Base-by-base conservation (phyloP, 2,888 invertebrate genomes). In the Steinernema scapterisci region DNA sequence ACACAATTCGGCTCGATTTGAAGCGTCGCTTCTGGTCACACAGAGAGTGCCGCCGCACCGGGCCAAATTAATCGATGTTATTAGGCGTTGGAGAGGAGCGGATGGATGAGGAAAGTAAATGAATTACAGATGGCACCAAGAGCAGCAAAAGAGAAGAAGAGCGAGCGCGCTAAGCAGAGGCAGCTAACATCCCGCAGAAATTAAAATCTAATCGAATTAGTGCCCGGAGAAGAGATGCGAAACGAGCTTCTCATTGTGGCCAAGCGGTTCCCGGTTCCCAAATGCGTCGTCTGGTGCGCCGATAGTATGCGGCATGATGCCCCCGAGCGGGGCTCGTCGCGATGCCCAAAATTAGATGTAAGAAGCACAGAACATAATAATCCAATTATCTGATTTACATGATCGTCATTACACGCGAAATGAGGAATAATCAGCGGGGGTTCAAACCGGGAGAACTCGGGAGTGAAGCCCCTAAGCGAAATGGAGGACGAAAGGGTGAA, bases 181-280 rank as follows among this genome's bases (percentile, higher is more conserved):
- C 63, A 63, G 63, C 63, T 63, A 63, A 63, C 63, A 63, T 63
- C 63, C 48, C 21, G 19, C 27, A 63, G 63, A 63, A 63, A 63
- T 63, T 63, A 63, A 63, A 63, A 63, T 63, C 63, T 63, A 63
- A 63, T 63, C 63, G 38, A 63, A 63, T 63, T 63, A 63, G 63
- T 63, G 23, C 21, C n/a, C 63, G 63, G 48, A 52, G 52, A 63
- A 25, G 63, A 63, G 63, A 48, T 16, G 63, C 25, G 21, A 52
- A 23, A 52, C 52, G 52, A 52, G 52, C 52, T 23, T 38, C 38
- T 38, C 38, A 9, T n/a, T 38, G 38, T 38, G 38, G 38, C 38
- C 38, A 38, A 38, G 38, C 38, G 38, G 38, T 38, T 38, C 38
- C 38, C 38, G 38, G 38, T 38, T n/a, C 38, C 38, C 38, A 38